Percentiles rank a stretch among this genome's conserved stretches.
phyloP scores from a whole-genome alignment of 2,888 invertebrate species.

The Eudemis profundana region DNA sequence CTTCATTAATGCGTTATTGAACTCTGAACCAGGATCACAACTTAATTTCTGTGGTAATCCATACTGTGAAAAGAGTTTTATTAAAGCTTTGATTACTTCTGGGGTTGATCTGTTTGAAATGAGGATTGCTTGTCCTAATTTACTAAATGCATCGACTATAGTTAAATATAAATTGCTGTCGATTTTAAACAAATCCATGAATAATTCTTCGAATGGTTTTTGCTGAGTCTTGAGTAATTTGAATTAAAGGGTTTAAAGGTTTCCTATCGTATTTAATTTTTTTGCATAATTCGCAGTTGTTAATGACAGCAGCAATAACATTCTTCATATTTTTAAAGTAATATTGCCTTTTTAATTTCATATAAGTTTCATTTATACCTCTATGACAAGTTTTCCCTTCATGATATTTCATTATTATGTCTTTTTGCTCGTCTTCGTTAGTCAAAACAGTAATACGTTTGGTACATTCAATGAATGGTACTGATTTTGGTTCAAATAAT shows the following conservation, averaged over 20 bases:
- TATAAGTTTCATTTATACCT: conserved; percentile 49
- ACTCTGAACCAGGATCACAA: conserved; percentile 20
- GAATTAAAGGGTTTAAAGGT: conserved; percentile 36
- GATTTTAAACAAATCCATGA: conserved; percentile 29
- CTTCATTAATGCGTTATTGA: conserved; percentile 22
- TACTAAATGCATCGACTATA: conserved; percentile 36
- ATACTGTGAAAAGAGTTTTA: conserved; percentile 19
- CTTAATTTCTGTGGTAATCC: conserved; percentile 14
- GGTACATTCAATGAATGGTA: conserved; percentile 46
- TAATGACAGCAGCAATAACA: conserved; percentile 44
- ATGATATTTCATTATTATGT: conserved; percentile 46
- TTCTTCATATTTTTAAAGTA: conserved; percentile 49
- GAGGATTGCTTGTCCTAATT: conserved; percentile 7
- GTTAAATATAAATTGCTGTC: conserved; percentile 38
- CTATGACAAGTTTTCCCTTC: conserved; percentile 49
- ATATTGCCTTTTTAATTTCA: conserved; percentile 46
- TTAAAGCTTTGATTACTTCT: conserved; percentile 22
- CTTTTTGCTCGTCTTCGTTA: conserved; percentile 46
- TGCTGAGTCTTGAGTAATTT: conserved; percentile 39
- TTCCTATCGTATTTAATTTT: conserved; percentile 47
- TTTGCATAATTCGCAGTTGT: conserved; percentile 37
- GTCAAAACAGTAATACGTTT: conserved; percentile 42
- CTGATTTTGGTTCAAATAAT: conserved; percentile 47
- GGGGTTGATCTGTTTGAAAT: conserved; percentile 17
- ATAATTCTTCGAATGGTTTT: conserved; percentile 41